Percentiles rank a stretch among this genome's conserved stretches.
These are phyloP conservation scores for Oreochromis grahami DNA, from an alignment of 2,797 vertebrate genomes.

Conservation along the genomic window DNA sequence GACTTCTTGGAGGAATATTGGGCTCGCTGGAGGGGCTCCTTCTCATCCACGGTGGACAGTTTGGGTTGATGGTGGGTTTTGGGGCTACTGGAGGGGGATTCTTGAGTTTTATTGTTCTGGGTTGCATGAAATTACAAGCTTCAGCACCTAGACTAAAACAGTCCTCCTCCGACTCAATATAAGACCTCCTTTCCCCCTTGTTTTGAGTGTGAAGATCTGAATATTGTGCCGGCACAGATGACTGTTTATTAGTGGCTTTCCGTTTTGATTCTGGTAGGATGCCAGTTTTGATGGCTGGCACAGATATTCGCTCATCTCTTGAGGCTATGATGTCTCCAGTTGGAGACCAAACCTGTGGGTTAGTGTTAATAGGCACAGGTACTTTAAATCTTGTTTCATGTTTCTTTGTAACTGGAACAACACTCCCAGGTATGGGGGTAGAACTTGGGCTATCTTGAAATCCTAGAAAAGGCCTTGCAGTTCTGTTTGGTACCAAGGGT, in stretches of 20 bases:
- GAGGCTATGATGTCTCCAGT: slow-evolving; percentile 89
- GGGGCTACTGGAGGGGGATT: slow-evolving; percentile 94
- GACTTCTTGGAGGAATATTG: slow-evolving; percentile 68
- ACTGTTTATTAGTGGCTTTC: slow-evolving; percentile 79
- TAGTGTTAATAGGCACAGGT: slow-evolving; percentile 62
- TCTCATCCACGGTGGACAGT: slow-evolving; percentile 84
- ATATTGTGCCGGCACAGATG: slow-evolving; percentile 71
- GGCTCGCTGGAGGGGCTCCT: slow-evolving; percentile 62
- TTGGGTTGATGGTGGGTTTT: slow-evolving; percentile 85
- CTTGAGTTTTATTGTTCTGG: slow-evolving; percentile 86
- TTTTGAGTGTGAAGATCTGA: slow-evolving; percentile 78
- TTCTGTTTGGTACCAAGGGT: slow-evolving; percentile 81
- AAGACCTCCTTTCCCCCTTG: slow-evolving; percentile 81
- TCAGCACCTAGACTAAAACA: slow-evolving; percentile 97
- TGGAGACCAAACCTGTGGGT: slow-evolving; percentile 79
- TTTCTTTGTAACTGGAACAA: slow-evolving; percentile 68
- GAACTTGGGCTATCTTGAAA: slow-evolving; percentile 67
- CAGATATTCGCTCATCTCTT: slow-evolving; percentile 91
- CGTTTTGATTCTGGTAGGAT: slow-evolving; percentile 88
- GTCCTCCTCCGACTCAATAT: slow-evolving; percentile 93
- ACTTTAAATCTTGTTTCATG: slow-evolving; percentile 81
- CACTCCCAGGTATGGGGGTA: slow-evolving; percentile 63
- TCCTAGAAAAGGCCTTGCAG: slow-evolving; percentile 87
- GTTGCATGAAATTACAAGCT: slow-evolving; percentile 98
- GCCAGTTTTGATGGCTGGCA: slow-evolving; percentile 90